Conservation (phyloP, 2,888 invertebrate species). For the Cephus rjabovi region DNA sequence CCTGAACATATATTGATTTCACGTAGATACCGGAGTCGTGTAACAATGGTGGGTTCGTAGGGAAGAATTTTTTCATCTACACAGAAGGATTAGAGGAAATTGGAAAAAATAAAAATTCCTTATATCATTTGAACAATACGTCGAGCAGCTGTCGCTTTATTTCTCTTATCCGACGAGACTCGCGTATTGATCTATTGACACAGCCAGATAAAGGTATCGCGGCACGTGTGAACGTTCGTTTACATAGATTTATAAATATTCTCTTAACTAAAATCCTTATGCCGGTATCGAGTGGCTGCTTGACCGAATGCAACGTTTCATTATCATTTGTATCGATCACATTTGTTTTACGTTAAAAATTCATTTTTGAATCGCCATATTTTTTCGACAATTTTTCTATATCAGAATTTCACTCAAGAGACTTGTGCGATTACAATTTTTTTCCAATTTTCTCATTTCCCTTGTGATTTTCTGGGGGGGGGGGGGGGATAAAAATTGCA, state of each 20-base stretch:
- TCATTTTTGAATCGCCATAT: slow-evolving; percentile 9
- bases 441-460: slow-evolving; percentile 19
- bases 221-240: slow-evolving; percentile 9
- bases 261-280: not conserved
- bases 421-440: slow-evolving; percentile 25
- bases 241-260: slow-evolving; percentile 6
- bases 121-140: slow-evolving; percentile 11
- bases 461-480: slow-evolving; percentile 23
- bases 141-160: slow-evolving; percentile 25
- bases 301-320: not conserved
- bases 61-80: not conserved
- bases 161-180: slow-evolving; percentile 19
- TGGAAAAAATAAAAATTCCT: not conserved
- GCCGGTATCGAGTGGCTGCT: not conserved
- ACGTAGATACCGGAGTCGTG: not conserved
- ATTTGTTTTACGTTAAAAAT: slow-evolving; percentile 31
- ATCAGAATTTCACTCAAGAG: slow-evolving; percentile 11
- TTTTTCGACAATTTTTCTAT: slow-evolving; percentile 14
- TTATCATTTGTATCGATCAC: slow-evolving; percentile 15
- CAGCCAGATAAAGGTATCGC: slow-evolving; percentile 20
- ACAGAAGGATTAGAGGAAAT: not conserved
- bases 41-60: not conserved
- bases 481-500: not conserved
- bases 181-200: slow-evolving; percentile 34
- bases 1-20: not conserved